phyloP scores from a whole-genome alignment of 1,140 invertebrate species.

The Amyelois transitella region DNA sequence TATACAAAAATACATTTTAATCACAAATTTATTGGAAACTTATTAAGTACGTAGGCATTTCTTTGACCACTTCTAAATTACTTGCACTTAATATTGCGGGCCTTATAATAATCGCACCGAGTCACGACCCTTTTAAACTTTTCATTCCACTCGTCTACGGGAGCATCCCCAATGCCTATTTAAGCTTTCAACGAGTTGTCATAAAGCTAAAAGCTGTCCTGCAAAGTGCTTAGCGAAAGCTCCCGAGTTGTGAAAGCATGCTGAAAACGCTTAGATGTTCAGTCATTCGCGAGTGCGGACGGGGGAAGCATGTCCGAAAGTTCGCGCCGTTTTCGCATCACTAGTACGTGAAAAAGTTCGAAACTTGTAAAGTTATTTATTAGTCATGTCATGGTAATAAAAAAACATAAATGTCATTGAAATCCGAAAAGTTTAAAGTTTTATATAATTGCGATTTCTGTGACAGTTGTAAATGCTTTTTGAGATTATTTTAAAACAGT shows the following conservation, averaged over 20 bases:
- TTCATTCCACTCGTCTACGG: background rate
- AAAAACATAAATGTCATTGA: too few relatives aligned
- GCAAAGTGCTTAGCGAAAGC: conserved; percentile 2
- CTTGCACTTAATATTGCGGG: too few relatives aligned
- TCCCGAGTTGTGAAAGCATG: background rate
- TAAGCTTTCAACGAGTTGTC: conserved; percentile 1
- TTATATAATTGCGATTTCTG: too few relatives aligned
- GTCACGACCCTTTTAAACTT: background rate
- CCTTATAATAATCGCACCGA: background rate
- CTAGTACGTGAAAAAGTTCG: conserved; percentile 25
- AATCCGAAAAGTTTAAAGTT: too few relatives aligned
- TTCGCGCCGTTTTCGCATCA: background rate
- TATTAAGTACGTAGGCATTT: too few relatives aligned
- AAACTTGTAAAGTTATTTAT: conserved; percentile 15
- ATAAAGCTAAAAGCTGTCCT: conserved; percentile 8
- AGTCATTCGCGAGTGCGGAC: conserved; percentile 33
- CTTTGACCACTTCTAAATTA: too few relatives aligned
- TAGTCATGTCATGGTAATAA: background rate
- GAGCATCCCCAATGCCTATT: background rate
- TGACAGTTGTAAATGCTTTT: too few relatives aligned
- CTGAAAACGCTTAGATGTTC: conserved; percentile 18
- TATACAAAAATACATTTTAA: too few relatives aligned
- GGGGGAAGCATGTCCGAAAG: conserved; percentile 29
- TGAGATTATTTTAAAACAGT: too few relatives aligned
- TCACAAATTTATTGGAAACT: too few relatives aligned